Percentiles rank a stretch among this genome's conserved stretches.
phyloP scores from a whole-genome alignment of 92 coral and sea anemone genomes.

The Heliopora coerulea region DNA sequence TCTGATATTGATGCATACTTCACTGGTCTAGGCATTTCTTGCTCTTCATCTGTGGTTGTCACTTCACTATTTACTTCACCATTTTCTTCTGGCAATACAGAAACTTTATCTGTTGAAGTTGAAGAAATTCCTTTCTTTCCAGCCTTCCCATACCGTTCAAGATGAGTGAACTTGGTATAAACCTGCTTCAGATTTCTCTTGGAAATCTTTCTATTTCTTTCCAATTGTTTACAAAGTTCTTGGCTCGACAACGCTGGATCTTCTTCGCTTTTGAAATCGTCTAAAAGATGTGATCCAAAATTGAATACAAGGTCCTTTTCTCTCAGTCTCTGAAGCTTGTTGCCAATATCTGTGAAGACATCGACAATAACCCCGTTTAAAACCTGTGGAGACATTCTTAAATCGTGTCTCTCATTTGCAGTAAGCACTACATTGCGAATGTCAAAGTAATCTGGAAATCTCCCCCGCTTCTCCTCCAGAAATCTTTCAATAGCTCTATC shows the following conservation, averaged over 20 bases:
- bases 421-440: conserved; percentile 59
- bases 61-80: background rate
- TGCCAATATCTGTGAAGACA: conserved; percentile 79
- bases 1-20: background rate
- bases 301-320: conserved; percentile 75
- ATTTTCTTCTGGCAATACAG: background rate
- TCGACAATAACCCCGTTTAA: conserved; percentile 70
- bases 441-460: conserved; percentile 90
- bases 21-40: background rate
- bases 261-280: conserved; percentile 50
- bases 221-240: conserved; percentile 59
- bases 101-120: background rate
- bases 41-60: background rate
- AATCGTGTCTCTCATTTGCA: conserved; percentile 60
- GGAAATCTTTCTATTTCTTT: conserved; percentile 58
- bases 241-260: conserved; percentile 76
- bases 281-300: conserved; percentile 86
- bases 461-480: conserved; percentile 53
- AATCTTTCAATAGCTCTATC: conserved; percentile 72
- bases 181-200: conserved; percentile 69
- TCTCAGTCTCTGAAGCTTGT: conserved; percentile 79
- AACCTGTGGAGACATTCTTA: conserved; percentile 63
- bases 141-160: conserved; percentile 49
- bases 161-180: conserved; percentile 69
- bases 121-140: conserved; percentile 1